Conservation (phyloP, 2,113 vertebrate genomes). For the Brachyistius frenatus region DNA sequence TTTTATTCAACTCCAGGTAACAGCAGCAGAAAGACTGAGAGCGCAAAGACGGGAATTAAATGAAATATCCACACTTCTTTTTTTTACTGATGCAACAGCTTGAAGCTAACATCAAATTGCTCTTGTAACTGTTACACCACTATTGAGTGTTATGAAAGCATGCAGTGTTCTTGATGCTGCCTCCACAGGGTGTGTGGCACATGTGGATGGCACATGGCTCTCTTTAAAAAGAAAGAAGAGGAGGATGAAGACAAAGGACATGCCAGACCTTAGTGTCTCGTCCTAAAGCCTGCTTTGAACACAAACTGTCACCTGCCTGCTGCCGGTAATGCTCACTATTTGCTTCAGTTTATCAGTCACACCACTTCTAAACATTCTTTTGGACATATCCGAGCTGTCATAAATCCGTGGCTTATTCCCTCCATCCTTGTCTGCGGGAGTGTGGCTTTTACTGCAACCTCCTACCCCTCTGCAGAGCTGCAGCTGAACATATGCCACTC, state of each 20-base stretch:
- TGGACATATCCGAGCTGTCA: not conserved
- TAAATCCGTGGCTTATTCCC: constrained; percentile 6
- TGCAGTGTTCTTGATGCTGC: not conserved
- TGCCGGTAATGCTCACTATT: not conserved
- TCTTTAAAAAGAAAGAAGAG: constrained; percentile 9
- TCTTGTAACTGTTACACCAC: not conserved
- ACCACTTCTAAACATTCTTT: not conserved
- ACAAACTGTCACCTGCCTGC: not conserved
- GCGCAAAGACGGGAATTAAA: not conserved
- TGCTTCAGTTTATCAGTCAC: not conserved
- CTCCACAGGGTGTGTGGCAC: constrained; percentile 30
- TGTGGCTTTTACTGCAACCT: constrained; percentile 12
- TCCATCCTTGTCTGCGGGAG: not conserved
- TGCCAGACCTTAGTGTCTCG: constrained; percentile 4
- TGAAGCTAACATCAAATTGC: not conserved
- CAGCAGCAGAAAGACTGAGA: not conserved
- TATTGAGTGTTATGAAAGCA: not conserved
- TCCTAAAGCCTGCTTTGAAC: not conserved
- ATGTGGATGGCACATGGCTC: constrained; percentile 43
- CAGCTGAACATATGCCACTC: constrained; percentile 55
- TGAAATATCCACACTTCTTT: not conserved
- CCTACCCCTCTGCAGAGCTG: constrained; percentile 12
- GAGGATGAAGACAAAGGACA: constrained; percentile 26
- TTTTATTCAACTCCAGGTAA: constrained; percentile 1
- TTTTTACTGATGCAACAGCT: not conserved